Evolutionary conservation across 2,797 vertebrate genomes (phyloP).

Genomic region (Lepidocolaptes lacrymiger): DNA sequence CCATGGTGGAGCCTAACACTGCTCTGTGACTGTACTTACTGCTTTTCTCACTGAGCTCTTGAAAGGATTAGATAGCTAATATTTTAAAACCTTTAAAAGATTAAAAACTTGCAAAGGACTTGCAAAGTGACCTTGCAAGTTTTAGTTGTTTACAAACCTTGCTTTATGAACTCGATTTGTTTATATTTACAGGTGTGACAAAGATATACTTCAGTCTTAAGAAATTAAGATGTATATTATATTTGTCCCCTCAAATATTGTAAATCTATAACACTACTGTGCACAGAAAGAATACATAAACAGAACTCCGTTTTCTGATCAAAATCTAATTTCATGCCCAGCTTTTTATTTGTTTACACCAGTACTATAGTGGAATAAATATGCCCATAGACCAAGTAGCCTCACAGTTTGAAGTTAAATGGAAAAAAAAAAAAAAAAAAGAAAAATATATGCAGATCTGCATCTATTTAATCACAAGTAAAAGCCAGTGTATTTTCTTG

Average conservation of each 20-base stretch:
- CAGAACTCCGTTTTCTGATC: conserved; percentile 1
- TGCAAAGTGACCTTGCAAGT: neutral
- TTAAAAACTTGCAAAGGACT: neutral
- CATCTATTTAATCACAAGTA: conserved; percentile 35
- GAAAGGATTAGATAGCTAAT: conserved; percentile 4
- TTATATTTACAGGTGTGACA: neutral
- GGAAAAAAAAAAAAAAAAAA: neutral
- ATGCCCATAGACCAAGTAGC: neutral
- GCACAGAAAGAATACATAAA: neutral
- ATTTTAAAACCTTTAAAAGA: neutral
- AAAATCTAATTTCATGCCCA: neutral
- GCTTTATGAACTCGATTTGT: neutral
- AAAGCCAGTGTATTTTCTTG: neutral
- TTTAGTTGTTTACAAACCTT: neutral
- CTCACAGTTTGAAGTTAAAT: neutral
- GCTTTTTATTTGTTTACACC: conserved; percentile 1
- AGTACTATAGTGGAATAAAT: neutral
- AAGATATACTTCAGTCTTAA: neutral
- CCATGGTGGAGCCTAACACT: too few species aligned
- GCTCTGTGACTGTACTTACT: neutral
- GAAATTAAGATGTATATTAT: conserved; percentile 4
- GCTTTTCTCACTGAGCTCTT: neutral
- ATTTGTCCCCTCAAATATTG: neutral
- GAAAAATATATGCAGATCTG: neutral
- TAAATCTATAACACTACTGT: neutral